Percentiles rank a stretch among this genome's conserved stretches.
These are phyloP conservation scores for Sander lucioperca DNA, from an alignment of 2,113 vertebrate species.

Conservation along the genomic window DNA sequence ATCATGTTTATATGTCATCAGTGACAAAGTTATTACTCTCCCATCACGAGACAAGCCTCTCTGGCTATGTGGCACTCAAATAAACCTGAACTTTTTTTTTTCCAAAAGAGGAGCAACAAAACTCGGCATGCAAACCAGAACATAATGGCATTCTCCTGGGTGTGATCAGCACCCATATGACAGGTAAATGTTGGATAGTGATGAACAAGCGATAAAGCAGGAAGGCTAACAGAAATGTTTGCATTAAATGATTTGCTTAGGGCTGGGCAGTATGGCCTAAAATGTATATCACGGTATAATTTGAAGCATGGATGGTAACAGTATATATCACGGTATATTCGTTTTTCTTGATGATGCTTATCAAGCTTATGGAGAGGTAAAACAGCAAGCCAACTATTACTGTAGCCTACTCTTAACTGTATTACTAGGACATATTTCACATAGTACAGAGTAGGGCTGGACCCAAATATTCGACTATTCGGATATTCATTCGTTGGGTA, in stretches of 20 bases:
- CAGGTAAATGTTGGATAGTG: slow-evolving; percentile 15
- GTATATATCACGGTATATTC: too few species aligned
- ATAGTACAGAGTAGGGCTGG: too few species aligned
- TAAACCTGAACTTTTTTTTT: background rate
- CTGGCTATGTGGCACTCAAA: background rate
- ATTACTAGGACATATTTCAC: too few species aligned
- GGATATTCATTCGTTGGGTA: too few species aligned
- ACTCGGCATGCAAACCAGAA: slow-evolving; percentile 7
- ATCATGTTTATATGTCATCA: background rate
- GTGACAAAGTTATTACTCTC: background rate
- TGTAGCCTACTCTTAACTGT: too few species aligned
- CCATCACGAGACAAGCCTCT: background rate
- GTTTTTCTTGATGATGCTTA: too few species aligned
- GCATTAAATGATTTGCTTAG: background rate
- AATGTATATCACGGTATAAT: too few species aligned
- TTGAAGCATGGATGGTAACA: too few species aligned
- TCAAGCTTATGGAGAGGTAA: too few species aligned
- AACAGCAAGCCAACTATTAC: too few species aligned
- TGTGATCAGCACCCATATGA: background rate
- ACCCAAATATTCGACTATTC: too few species aligned
- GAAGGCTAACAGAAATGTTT: slow-evolving; percentile 35
- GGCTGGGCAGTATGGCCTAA: too few species aligned
- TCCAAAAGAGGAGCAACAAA: slow-evolving; percentile 5
- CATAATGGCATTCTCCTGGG: slow-evolving; percentile 6
- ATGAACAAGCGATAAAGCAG: slow-evolving; percentile 25